These are phyloP conservation scores for Amphiprion percula DNA, from an alignment of 2,113 vertebrate species.

Conservation along the genomic window DNA sequence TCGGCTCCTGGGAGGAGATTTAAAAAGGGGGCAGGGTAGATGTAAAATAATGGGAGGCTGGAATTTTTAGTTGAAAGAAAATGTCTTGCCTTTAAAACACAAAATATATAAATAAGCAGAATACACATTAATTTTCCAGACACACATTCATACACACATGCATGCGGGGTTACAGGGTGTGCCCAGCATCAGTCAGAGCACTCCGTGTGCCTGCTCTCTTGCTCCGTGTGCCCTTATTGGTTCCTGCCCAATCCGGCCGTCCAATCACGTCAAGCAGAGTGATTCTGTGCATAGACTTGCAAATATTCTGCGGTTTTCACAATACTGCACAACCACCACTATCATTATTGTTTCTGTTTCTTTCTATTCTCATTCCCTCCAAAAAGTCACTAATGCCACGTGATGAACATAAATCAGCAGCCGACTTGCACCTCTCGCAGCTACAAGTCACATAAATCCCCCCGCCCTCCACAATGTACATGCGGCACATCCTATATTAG, in stretches of 20 bases:
- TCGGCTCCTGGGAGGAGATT: conserved; percentile 49
- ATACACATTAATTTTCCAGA: conserved; percentile 41
- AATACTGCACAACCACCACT: conserved; percentile 54
- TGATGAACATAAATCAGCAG: conserved; percentile 19
- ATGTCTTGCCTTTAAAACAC: conserved; percentile 41
- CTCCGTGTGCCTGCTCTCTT: conserved; percentile 64
- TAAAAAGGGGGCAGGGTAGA: conserved; percentile 40
- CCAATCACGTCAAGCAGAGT: conserved; percentile 68
- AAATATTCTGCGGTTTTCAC: conserved; percentile 75
- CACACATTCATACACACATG: conserved; percentile 36
- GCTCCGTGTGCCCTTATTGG: conserved; percentile 72
- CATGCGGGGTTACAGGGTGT: conserved; percentile 67
- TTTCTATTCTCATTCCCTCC: conserved; percentile 1
- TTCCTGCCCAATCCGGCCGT: conserved; percentile 62
- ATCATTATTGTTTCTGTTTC: conserved; percentile 32
- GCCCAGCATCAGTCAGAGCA: conserved; percentile 69
- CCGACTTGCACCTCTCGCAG: background rate
- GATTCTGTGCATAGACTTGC: conserved; percentile 73
- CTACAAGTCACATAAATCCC: background rate
- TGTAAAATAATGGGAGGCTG: conserved; percentile 37
- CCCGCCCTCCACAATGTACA: background rate
- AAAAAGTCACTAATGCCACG: conserved; percentile 24
- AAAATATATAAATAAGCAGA: conserved; percentile 49
- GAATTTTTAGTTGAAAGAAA: conserved; percentile 54
- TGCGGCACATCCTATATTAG: background rate